Conservation (phyloP, 2,888 invertebrate species). For the Scrobipalpa costella region DNA sequence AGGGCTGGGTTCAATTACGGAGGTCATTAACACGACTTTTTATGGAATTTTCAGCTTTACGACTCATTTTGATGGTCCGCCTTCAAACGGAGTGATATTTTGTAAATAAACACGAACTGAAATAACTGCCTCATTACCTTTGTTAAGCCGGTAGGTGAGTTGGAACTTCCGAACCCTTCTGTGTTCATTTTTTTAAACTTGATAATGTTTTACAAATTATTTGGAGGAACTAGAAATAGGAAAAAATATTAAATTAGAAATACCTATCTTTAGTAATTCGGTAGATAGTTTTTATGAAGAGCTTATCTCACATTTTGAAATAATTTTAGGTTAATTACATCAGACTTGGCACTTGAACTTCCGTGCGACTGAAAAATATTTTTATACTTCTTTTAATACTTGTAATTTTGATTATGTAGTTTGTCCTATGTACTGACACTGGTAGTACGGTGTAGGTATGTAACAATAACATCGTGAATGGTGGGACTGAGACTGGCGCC, state of each 20-base stretch:
- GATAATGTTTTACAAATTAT: constrained; percentile 40
- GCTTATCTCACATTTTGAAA: too few relatives aligned
- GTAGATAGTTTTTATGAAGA: background rate
- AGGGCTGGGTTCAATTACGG: constrained; percentile 73
- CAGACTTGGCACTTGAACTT: background rate
- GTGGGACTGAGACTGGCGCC: constrained; percentile 56
- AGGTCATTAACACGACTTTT: constrained; percentile 81
- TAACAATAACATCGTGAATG: constrained; percentile 41
- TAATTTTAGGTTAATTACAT: too few relatives aligned
- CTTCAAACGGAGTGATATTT: constrained; percentile 82
- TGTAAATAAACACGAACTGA: constrained; percentile 81
- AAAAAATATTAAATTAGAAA: too few relatives aligned
- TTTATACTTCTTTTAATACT: background rate
- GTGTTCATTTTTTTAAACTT: constrained; percentile 54
- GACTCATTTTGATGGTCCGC: constrained; percentile 80
- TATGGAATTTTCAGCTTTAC: constrained; percentile 79
- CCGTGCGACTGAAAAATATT: background rate
- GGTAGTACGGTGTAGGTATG: constrained; percentile 1
- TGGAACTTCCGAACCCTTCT: constrained; percentile 60
- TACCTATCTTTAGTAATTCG: background rate
- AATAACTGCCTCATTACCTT: constrained; percentile 79
- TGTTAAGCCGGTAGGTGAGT: constrained; percentile 72
- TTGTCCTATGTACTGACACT: background rate
- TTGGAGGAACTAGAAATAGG: constrained; percentile 1
- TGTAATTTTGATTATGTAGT: background rate